Percentiles rank a stretch among this genome's conserved stretches.
phyloP scores from a whole-genome alignment of 2,797 vertebrate species.

The Xenops minutus region DNA sequence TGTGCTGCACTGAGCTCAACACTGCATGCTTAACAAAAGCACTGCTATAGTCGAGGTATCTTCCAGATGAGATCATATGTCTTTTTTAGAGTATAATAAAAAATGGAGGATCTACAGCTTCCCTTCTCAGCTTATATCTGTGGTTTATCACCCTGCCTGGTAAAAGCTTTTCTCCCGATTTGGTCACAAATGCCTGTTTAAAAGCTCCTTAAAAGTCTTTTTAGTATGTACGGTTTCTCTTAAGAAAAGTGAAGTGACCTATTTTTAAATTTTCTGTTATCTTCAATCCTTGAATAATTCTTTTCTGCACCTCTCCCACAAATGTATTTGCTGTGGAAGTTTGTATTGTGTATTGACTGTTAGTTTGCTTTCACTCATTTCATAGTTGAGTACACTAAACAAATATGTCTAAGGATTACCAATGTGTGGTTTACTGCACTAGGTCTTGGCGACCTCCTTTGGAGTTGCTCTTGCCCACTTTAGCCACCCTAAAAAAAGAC shows the following conservation, averaged over 20 bases:
- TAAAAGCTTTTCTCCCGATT: constrained; percentile 13
- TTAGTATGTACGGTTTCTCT: not conserved
- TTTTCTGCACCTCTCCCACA: not conserved
- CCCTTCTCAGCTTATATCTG: not conserved
- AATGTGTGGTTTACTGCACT: not conserved
- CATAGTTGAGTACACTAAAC: not conserved
- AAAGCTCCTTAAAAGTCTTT: not conserved
- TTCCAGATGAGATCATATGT: not conserved
- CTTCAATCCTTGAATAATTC: not conserved
- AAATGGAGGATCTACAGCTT: not conserved
- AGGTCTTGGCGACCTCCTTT: not conserved
- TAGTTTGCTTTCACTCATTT: not conserved
- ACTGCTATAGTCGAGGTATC: not conserved
- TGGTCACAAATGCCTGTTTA: not conserved
- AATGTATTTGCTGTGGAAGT: not conserved
- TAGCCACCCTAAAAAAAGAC: not conserved
- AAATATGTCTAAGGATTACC: not conserved
- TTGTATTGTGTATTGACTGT: not conserved
- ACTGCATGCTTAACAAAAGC: not conserved
- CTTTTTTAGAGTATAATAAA: not conserved
- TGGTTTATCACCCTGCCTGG: not conserved
- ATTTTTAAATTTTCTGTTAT: not conserved
- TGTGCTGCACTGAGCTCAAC: not conserved
- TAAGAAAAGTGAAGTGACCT: not conserved
- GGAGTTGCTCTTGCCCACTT: not conserved